Conservation (phyloP, 2,888 invertebrate genomes). For the Pterobdella sp. region DNA sequence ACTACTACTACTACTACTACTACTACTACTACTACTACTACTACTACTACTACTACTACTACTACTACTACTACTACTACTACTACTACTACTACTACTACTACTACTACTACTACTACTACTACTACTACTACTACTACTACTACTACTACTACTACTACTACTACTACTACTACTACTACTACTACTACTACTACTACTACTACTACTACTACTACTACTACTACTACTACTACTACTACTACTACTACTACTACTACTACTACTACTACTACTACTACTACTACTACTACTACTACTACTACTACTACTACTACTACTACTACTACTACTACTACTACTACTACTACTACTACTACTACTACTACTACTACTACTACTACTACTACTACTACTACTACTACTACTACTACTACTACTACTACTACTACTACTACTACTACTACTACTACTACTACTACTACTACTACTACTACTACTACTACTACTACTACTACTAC, state of each 20-base stretch:
- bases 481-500: slow-evolving; percentile 1
- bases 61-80: slow-evolving; percentile 17
- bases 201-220: slow-evolving; percentile 28
- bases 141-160: slow-evolving; percentile 27
- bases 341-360: slow-evolving; percentile 27
- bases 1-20: slow-evolving; percentile 28
- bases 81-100: slow-evolving; percentile 25
- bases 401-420: slow-evolving; percentile 21
- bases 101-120: slow-evolving; percentile 29
- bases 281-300: slow-evolving; percentile 16
- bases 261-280: slow-evolving; percentile 28
- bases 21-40: slow-evolving; percentile 19
- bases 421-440: slow-evolving; percentile 7
- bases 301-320: slow-evolving; percentile 25
- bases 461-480: slow-evolving; percentile 1
- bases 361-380: slow-evolving; percentile 27
- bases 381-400: slow-evolving; percentile 26
- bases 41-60: slow-evolving; percentile 29
- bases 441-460: slow-evolving; percentile 1
- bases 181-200: slow-evolving; percentile 28
- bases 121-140: slow-evolving; percentile 28
- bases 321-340: slow-evolving; percentile 26
- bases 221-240: slow-evolving; percentile 27
- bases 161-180: slow-evolving; percentile 27
- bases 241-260: slow-evolving; percentile 27